phyloP scores from a whole-genome alignment of 2,888 invertebrate species.

The Barypeithes pellucidus region DNA sequence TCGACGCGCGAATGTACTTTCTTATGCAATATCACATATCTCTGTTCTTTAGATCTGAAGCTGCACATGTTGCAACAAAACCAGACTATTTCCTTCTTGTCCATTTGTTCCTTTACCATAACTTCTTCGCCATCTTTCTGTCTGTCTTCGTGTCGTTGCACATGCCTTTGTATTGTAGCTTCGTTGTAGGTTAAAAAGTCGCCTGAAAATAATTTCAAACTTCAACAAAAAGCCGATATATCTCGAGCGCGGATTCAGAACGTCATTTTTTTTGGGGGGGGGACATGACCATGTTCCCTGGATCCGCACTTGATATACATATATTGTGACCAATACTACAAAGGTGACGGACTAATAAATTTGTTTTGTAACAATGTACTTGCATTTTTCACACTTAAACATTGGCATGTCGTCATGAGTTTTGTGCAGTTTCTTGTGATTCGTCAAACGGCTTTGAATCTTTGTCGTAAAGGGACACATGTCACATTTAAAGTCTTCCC shows the following conservation, averaged over 20 bases:
- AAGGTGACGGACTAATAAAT: too few relatives aligned
- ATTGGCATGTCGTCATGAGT: not conserved
- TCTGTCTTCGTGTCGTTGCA: conserved; percentile 5
- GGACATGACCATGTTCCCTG: too few relatives aligned
- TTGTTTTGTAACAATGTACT: too few relatives aligned
- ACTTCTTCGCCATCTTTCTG: conserved; percentile 16
- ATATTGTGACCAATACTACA: too few relatives aligned
- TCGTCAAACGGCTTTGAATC: not conserved
- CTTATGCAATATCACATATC: conserved; percentile 32
- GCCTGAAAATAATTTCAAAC: conserved; percentile 19
- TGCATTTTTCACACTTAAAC: conserved; percentile 25
- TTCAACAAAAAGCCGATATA: too few relatives aligned
- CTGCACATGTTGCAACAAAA: conserved; percentile 30
- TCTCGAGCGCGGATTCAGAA: too few relatives aligned
- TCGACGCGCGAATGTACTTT: conserved; percentile 15
- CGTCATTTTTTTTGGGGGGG: too few relatives aligned
- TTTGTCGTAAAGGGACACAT: conserved; percentile 4
- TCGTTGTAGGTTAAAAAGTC: conserved; percentile 15
- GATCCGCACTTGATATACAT: not conserved
- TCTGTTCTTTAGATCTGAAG: conserved; percentile 29
- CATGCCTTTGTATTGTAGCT: conserved; percentile 8
- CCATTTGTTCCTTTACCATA: conserved; percentile 17
- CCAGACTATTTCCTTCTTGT: conserved; percentile 15
- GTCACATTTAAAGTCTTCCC: not conserved
- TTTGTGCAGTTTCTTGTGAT: not conserved